Conservation (phyloP, 2,797 vertebrate species). For the Pristis pectinata region DNA sequence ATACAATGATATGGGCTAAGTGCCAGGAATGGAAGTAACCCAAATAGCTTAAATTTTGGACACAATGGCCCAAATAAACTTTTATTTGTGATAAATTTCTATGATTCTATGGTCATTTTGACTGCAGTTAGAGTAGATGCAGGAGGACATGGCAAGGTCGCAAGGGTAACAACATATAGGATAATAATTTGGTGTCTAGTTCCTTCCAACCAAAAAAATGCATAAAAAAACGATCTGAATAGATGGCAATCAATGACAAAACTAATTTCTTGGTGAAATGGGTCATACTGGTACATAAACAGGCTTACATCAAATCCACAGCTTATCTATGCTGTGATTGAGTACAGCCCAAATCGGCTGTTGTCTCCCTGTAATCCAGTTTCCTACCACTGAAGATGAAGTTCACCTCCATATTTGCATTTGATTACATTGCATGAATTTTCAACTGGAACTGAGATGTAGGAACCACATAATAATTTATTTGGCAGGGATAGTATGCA, state of each 20-base stretch:
- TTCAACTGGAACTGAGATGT: not conserved
- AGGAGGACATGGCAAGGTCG: not conserved
- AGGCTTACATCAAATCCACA: not conserved
- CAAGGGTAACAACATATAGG: not conserved
- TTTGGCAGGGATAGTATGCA: not conserved
- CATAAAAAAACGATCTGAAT: not conserved
- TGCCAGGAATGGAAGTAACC: too few relatives aligned
- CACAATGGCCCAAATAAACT: too few relatives aligned
- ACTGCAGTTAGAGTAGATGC: not conserved
- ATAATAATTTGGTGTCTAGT: not conserved
- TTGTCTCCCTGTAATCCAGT: not conserved
- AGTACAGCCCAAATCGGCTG: not conserved
- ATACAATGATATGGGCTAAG: too few relatives aligned
- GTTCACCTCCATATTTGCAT: not conserved
- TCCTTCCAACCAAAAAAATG: not conserved
- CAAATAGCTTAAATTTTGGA: too few relatives aligned
- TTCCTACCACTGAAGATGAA: not conserved
- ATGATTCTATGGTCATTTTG: not conserved
- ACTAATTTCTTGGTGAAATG: not conserved
- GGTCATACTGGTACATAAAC: not conserved
- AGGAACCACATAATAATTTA: not conserved
- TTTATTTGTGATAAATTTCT: too few relatives aligned
- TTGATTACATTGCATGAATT: not conserved
- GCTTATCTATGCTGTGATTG: not conserved
- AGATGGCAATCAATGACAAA: not conserved